Percentiles rank a stretch among this genome's conserved stretches.
These are phyloP conservation scores for Glandiceps talaboti DNA, from an alignment of 53 echinoderm and acorn worm genomes.

Conservation along the genomic window DNA sequence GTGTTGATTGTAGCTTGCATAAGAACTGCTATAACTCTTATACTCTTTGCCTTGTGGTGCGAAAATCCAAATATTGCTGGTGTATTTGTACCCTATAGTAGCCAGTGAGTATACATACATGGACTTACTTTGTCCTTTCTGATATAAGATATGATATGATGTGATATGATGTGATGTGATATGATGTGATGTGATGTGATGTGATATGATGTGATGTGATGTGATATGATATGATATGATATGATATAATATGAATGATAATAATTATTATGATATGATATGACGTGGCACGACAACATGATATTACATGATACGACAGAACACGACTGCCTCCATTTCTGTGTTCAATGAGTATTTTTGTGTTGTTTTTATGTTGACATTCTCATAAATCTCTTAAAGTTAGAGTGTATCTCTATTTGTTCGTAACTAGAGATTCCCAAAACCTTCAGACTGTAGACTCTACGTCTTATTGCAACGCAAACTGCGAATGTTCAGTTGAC, in stretches of 20 bases:
- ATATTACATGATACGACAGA: too few relatives aligned
- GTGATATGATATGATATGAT: too few relatives aligned
- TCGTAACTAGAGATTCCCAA: not conserved
- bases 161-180: too few relatives aligned
- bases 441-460: not conserved
- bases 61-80: constrained; percentile 50
- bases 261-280: too few relatives aligned
- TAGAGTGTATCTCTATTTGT: too few relatives aligned
- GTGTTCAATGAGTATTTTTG: not conserved
- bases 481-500: constrained; percentile 32
- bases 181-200: too few relatives aligned
- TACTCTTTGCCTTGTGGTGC: constrained; percentile 47
- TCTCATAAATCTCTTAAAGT: too few relatives aligned
- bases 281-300: too few relatives aligned
- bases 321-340: not conserved
- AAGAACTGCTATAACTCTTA: constrained; percentile 21
- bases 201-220: too few relatives aligned
- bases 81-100: constrained; percentile 7
- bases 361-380: not conserved
- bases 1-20: constrained; percentile 22
- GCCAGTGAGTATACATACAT: not conserved
- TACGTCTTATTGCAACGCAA: constrained; percentile 18
- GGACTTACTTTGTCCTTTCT: not conserved
- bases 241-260: too few relatives aligned
- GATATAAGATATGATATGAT: too few relatives aligned